Conservation (phyloP, 2,113 vertebrate species). For the Piaya cayana region DNA sequence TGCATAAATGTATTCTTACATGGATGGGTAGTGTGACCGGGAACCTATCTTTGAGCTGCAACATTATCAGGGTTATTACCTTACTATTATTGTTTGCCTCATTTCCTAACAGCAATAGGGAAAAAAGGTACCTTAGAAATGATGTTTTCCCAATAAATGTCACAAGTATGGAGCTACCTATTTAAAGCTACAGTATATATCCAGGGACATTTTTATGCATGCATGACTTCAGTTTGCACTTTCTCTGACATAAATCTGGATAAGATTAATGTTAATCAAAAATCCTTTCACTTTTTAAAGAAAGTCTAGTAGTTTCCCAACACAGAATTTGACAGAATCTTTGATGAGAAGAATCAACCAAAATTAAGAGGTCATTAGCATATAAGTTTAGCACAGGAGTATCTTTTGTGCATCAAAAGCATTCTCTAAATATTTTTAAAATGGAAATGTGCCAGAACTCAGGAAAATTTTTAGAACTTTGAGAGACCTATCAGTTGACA, state of each 20-base stretch:
- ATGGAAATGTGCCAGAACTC: not conserved
- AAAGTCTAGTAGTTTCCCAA: not conserved
- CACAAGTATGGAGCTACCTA: not conserved
- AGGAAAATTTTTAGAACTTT: not conserved
- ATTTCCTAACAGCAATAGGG: not conserved
- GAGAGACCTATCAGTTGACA: slow-evolving; percentile 40
- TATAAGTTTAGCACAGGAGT: not conserved
- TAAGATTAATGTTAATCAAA: not conserved
- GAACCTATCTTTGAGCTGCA: not conserved
- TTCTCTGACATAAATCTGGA: not conserved
- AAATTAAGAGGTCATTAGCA: slow-evolving; percentile 5
- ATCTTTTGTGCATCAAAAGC: not conserved
- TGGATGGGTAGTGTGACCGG: not conserved
- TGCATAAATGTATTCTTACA: not conserved
- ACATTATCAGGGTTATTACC: not conserved
- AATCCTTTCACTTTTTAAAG: not conserved
- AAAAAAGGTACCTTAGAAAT: not conserved
- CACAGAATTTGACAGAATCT: not conserved
- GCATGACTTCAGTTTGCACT: not conserved
- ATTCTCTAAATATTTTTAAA: slow-evolving; percentile 1
- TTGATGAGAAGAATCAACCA: not conserved
- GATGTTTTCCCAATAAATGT: not conserved
- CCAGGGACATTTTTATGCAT: not conserved
- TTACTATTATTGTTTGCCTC: not conserved
- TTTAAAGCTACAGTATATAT: not conserved